Conservation (phyloP, 2,113 vertebrate species). For the Dicaeum eximium region DNA sequence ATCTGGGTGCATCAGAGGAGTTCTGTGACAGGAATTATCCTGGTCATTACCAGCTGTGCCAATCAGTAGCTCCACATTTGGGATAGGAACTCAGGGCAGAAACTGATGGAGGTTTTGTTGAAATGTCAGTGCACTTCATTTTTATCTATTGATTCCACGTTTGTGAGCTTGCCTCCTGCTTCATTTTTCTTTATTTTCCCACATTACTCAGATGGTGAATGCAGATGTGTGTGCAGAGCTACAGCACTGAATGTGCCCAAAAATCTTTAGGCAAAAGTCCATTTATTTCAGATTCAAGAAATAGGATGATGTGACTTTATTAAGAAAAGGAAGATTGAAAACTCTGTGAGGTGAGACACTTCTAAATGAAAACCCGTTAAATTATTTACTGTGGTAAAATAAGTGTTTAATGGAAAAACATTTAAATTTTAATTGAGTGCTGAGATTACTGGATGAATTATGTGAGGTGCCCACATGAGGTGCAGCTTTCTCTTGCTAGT, state of each 20-base stretch:
- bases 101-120: neutral
- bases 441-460: conserved; percentile 22
- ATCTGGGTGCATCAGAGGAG: neutral
- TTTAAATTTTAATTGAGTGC: conserved; percentile 54
- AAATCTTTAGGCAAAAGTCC: neutral
- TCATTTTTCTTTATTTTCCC: neutral
- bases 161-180: neutral
- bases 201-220: neutral
- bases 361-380: neutral
- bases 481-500: neutral
- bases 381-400: conserved; percentile 53
- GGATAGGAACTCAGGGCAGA: neutral
- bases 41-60: neutral
- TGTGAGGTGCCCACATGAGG: neutral
- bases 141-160: neutral
- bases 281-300: neutral
- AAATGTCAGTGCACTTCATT: neutral
- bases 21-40: neutral
- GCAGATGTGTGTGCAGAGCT: neutral
- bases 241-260: neutral
- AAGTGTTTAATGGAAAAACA: conserved; percentile 39
- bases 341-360: conserved; percentile 30
- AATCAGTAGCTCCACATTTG: neutral
- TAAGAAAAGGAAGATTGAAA: conserved; percentile 22
- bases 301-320: neutral